phyloP scores from a whole-genome alignment of 2,888 invertebrate genomes.

The Mythimna vitellina region DNA sequence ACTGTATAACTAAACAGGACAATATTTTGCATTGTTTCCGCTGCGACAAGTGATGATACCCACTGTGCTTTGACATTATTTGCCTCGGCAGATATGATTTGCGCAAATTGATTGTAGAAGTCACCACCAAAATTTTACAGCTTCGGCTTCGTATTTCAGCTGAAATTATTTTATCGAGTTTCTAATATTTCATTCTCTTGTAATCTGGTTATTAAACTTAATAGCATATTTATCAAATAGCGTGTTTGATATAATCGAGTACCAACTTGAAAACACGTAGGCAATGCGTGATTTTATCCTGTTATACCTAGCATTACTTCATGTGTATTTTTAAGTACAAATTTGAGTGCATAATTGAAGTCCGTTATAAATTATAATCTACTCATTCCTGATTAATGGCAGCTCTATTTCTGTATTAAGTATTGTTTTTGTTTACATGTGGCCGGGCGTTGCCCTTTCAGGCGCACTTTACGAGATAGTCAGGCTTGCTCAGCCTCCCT shows the following conservation, averaged over 20 bases:
- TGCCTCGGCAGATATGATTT: constrained; percentile 30
- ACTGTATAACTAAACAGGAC: constrained; percentile 28
- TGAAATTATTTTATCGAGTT: not conserved
- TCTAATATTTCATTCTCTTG: constrained; percentile 5
- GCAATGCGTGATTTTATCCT: constrained; percentile 34
- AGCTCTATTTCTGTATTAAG: constrained; percentile 51
- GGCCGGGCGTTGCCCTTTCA: constrained; percentile 69
- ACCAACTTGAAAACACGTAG: constrained; percentile 45
- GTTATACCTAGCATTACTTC: constrained; percentile 21
- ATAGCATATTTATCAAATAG: constrained; percentile 46
- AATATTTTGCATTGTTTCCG: constrained; percentile 55
- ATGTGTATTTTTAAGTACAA: constrained; percentile 27
- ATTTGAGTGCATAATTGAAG: constrained; percentile 33
- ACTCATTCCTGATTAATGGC: constrained; percentile 38
- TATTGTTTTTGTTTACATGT: constrained; percentile 70
- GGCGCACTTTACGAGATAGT: constrained; percentile 58
- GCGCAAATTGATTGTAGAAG: constrained; percentile 8
- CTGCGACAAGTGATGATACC: constrained; percentile 40
- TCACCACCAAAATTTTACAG: constrained; percentile 4
- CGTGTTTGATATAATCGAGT: constrained; percentile 42
- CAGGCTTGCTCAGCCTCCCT: constrained; percentile 46
- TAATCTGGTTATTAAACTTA: constrained; percentile 23
- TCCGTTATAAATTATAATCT: constrained; percentile 36
- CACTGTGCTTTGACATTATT: constrained; percentile 58
- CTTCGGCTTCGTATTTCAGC: constrained; percentile 3